Conservation (phyloP, 35 echinoderm and acorn worm genomes). For the Heliocidaris tuberculata region DNA sequence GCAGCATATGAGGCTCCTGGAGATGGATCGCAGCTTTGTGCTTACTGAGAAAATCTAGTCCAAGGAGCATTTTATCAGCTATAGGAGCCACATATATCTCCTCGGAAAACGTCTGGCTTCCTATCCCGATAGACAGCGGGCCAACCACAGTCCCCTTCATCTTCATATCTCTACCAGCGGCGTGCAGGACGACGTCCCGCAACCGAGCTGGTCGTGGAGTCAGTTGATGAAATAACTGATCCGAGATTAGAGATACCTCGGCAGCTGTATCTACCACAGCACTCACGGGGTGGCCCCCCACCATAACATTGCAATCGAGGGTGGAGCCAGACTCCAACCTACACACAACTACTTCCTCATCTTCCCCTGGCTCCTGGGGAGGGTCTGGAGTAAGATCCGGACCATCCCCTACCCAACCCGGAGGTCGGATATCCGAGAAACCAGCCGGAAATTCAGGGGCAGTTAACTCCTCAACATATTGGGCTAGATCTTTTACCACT, state of each 20-base stretch:
- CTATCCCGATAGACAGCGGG: slow-evolving; percentile 30
- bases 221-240: not conserved
- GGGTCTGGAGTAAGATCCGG: not conserved
- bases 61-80: slow-evolving; percentile 63
- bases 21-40: slow-evolving; percentile 25
- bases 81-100: slow-evolving; percentile 64
- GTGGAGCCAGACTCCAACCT: not conserved
- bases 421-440: not conserved
- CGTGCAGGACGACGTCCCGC: not conserved
- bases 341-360: not conserved
- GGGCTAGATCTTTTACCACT: not conserved
- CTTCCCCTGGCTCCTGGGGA: not conserved
- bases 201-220: slow-evolving; percentile 12
- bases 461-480: not conserved
- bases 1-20: not conserved
- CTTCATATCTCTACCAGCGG: slow-evolving; percentile 52
- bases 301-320: not conserved
- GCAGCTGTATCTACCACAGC: slow-evolving; percentile 50
- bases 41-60: slow-evolving; percentile 50
- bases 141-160: slow-evolving; percentile 50
- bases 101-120: not conserved
- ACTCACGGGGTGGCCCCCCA: not conserved
- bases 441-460: not conserved
- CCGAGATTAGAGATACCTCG: slow-evolving; percentile 55
- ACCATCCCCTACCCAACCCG: not conserved